Conservation (phyloP, 2,888 invertebrate genomes). For the Oscheius myriophilus region DNA sequence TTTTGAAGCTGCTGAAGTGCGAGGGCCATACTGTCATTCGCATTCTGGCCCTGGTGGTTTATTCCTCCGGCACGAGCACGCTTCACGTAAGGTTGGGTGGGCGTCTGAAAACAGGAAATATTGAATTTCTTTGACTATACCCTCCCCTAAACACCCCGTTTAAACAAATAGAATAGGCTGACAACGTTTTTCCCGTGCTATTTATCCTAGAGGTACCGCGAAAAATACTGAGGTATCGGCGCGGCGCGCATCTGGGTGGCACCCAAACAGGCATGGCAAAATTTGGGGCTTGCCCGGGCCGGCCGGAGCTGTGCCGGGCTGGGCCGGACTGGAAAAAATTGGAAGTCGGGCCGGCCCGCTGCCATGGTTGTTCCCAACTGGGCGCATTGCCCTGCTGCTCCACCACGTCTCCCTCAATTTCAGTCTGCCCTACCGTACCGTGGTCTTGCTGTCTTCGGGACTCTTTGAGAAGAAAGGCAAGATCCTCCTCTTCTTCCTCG, state of each 20-base stretch:
- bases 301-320: too few relatives aligned
- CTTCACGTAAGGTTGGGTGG: conserved; percentile 66
- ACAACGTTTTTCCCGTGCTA: too few relatives aligned
- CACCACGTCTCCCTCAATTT: background rate
- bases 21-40: conserved; percentile 34
- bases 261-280: too few relatives aligned
- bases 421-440: too few relatives aligned
- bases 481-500: conserved; percentile 45
- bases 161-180: too few relatives aligned
- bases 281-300: too few relatives aligned
- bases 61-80: conserved; percentile 50
- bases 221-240: too few relatives aligned
- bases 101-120: too few relatives aligned
- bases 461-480: conserved; percentile 16
- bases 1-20: conserved; percentile 46
- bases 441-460: conserved; percentile 7
- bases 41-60: conserved; percentile 8
- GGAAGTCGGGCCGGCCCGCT: too few relatives aligned
- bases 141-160: background rate
- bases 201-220: too few relatives aligned
- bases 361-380: background rate
- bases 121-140: background rate
- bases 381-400: background rate
- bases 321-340: too few relatives aligned
- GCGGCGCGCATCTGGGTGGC: too few relatives aligned